Percentiles rank a stretch among this genome's conserved stretches.
phyloP scores from a whole-genome alignment of 2,888 invertebrate genomes.

The Ceriagrion tenellum region DNA sequence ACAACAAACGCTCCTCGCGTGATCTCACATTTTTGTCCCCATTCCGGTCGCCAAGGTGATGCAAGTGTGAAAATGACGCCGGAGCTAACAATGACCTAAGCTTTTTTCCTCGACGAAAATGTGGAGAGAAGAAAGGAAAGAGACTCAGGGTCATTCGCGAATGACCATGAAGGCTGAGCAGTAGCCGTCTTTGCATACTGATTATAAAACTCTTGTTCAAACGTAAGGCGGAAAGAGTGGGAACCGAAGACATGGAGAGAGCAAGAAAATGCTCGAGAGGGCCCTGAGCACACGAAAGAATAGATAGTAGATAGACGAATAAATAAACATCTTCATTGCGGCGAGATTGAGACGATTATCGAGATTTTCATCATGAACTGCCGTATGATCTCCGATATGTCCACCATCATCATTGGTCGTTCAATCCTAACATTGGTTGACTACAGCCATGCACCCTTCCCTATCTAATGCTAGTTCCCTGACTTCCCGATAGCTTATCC shows the following conservation, averaged over 20 bases:
- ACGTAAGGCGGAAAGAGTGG: not conserved
- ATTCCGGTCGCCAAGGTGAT: not conserved
- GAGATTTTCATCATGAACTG: too few relatives aligned
- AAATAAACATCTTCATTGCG: too few relatives aligned
- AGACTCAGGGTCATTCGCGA: not conserved
- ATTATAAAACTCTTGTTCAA: not conserved
- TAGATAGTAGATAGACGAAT: too few relatives aligned
- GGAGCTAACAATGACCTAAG: not conserved
- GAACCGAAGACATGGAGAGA: not conserved
- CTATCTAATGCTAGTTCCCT: too few relatives aligned
- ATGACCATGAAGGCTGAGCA: not conserved
- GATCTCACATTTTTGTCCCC: not conserved
- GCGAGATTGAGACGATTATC: too few relatives aligned
- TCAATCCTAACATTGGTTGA: too few relatives aligned
- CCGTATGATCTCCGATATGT: too few relatives aligned
- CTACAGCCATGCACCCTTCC: too few relatives aligned
- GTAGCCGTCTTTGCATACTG: not conserved
- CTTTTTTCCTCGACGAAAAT: not conserved
- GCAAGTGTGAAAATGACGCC: not conserved
- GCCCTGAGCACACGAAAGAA: too few relatives aligned
- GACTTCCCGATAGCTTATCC: too few relatives aligned
- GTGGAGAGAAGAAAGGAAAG: not conserved
- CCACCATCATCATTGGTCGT: too few relatives aligned
- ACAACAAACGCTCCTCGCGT: not conserved
- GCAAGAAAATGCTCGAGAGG: not conserved